phyloP scores from a whole-genome alignment of 2,797 vertebrate genomes.

The Champsocephalus gunnari region DNA sequence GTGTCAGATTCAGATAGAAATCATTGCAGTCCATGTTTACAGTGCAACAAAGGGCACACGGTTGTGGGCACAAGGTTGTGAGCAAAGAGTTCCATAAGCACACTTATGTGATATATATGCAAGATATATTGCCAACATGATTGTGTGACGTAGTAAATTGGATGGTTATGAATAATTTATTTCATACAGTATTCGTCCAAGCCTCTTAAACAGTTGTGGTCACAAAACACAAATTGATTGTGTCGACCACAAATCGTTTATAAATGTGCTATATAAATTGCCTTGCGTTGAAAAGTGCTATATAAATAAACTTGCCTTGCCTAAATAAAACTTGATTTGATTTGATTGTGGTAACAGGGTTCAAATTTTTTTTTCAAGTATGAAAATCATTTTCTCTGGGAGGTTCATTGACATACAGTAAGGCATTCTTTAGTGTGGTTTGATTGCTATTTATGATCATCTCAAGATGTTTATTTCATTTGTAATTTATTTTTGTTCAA shows the following conservation, averaged over 20 bases:
- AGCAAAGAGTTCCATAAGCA: background rate
- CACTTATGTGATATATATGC: background rate
- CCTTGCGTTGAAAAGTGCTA: too few relatives aligned
- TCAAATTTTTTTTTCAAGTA: background rate
- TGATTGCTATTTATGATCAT: too few relatives aligned
- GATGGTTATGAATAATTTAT: background rate
- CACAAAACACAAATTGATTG: background rate
- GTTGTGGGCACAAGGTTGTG: conserved; percentile 1
- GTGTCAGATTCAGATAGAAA: conserved; percentile 36
- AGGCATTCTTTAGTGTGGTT: too few relatives aligned
- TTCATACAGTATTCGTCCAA: background rate
- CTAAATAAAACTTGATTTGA: too few relatives aligned
- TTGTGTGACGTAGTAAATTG: background rate
- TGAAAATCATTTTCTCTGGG: background rate
- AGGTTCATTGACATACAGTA: background rate
- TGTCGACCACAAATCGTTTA: too few relatives aligned
- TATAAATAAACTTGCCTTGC: too few relatives aligned
- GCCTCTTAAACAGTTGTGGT: background rate
- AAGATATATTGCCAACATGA: background rate
- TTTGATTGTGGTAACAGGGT: background rate
- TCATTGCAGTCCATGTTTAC: conserved; percentile 8
- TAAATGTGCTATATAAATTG: too few relatives aligned
- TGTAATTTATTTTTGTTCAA: too few relatives aligned
- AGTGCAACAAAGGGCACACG: background rate
- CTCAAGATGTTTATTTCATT: too few relatives aligned